Evolutionary conservation across 2,888 invertebrate species (phyloP), one percentile per base, ranked within the genome.

Genomic region (Phalangium opilio): DNA sequence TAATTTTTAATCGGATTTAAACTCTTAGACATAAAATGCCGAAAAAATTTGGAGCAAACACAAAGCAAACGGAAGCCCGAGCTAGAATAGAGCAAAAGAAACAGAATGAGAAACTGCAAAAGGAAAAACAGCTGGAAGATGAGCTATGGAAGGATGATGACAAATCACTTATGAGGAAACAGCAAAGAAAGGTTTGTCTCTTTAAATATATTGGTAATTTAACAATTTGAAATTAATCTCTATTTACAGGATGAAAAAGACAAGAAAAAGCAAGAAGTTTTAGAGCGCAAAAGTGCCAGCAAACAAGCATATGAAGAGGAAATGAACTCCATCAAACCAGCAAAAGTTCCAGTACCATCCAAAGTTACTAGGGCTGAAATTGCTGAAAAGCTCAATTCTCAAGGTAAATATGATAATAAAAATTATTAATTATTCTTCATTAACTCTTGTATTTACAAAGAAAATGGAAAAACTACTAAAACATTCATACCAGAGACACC

Each of bases 31-130:
- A 7, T 7, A 56, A 47, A 51, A 96, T 96, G 96, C 95, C 95
- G 34, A 96, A 98, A 69, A 98, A 96, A 70, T 87, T 89, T 64
- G 86, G 86, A 34, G 87, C 86, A 64, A 96, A 96, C 65, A 82
- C 70, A 40, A 98, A 98, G 71, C 86, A 96, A 32, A 81, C 78
- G 5, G 90, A 80, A 55, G 93, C 96, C 1, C 75, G 80, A 50
- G 87, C 84, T 43, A 75, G 91, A 34, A 93, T 93, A 68, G 83
- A 82, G 54, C 81, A 82, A 43, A 76, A 71, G 0, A 81, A 85
- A 63, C 78, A 77, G 58, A 82, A 75, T 5, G 75, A 74, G 50
- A 67, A 64, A 38, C 71, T 71, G 4, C 71, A 70, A 36, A 77
- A 77, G 55, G 72, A 75, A 43, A 71, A 75, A 60, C 78, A 74